These are phyloP conservation scores for Brienomyrus longianalis DNA, from an alignment of 2,113 vertebrate species.

Conservation along the genomic window DNA sequence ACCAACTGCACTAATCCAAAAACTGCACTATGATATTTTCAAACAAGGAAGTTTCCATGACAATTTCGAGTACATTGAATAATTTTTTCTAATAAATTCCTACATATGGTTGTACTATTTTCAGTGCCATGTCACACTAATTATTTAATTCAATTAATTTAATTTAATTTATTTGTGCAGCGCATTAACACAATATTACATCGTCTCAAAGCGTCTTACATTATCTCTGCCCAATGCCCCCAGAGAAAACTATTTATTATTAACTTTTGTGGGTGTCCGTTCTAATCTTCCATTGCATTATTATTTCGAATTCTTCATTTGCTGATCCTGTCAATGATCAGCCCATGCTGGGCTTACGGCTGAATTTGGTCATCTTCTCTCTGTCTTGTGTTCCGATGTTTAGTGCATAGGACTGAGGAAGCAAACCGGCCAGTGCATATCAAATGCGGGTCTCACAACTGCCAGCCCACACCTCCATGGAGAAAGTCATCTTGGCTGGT, in stretches of 20 bases:
- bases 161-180: neutral
- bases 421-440: neutral
- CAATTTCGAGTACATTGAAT: neutral
- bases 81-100: neutral
- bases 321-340: neutral
- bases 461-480: neutral
- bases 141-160: neutral
- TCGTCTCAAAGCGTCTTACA: neutral
- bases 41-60: neutral
- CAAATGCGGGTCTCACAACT: neutral
- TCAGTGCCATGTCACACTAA: neutral
- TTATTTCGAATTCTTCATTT: neutral
- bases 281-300: neutral
- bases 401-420: neutral
- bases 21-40: neutral
- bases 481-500: too few relatives aligned
- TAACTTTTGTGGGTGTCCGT: neutral
- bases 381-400: neutral
- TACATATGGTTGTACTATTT: neutral
- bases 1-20: neutral
- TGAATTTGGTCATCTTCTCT: neutral
- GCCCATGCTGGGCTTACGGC: neutral
- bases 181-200: neutral
- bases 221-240: neutral
- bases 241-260: neutral